A percentile compares a stretch with the other conserved stretches of the same genome.
phyloP scores from a whole-genome alignment of 2,113 vertebrate genomes.

The Aix galericulata region DNA sequence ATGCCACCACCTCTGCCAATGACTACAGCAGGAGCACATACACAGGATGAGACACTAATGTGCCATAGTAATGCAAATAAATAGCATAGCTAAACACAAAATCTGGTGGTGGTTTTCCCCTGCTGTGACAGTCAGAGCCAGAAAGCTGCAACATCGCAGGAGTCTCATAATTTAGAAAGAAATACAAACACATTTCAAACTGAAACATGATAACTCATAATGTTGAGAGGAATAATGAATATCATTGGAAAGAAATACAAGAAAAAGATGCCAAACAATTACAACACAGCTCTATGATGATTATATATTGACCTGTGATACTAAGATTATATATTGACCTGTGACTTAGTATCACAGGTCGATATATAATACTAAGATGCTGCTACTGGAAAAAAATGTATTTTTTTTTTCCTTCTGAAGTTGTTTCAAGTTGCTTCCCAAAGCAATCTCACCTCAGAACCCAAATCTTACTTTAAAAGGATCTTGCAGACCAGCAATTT shows the following conservation, averaged over 20 bases:
- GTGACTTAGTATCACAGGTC: neutral
- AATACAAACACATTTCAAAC: neutral
- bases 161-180: neutral
- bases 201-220: neutral
- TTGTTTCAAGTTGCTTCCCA: neutral
- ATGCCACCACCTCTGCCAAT: neutral
- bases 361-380: neutral
- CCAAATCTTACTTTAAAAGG: neutral
- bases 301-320: neutral
- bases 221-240: neutral
- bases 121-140: neutral
- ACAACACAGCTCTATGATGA: neutral
- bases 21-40: neutral
- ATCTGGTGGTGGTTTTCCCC: neutral
- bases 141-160: neutral
- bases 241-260: neutral
- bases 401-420: neutral
- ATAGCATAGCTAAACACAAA: neutral
- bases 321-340: neutral
- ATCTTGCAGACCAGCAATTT: neutral
- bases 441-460: neutral
- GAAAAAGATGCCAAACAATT: neutral
- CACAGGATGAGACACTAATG: neutral
- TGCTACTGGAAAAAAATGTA: neutral
- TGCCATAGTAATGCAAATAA: neutral